phyloP scores from a whole-genome alignment of 1,140 invertebrate species.

The Radopholus similis region DNA sequence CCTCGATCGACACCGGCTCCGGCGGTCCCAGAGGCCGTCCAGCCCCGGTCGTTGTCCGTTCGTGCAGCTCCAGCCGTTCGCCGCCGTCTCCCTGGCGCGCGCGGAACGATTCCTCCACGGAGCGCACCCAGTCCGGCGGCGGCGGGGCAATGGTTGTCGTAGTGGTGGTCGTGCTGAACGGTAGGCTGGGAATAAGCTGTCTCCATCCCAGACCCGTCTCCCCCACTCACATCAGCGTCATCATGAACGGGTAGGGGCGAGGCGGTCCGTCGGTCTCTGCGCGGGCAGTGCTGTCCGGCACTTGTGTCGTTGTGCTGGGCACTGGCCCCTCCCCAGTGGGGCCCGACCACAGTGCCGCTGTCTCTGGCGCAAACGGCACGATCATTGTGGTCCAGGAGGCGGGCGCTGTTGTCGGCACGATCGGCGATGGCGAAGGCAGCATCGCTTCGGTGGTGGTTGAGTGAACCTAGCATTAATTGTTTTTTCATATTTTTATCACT shows the following conservation, averaged over 20 bases:
- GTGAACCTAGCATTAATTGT: no score
- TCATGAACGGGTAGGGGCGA: slow-evolving; percentile 8
- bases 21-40: no score
- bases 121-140: slow-evolving; percentile 29
- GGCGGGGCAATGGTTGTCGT: slow-evolving; percentile 34
- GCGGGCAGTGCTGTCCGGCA: no score
- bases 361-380: not conserved
- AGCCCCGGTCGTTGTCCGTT: no score
- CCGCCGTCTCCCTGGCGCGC: not conserved
- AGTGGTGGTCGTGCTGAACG: slow-evolving; percentile 25
- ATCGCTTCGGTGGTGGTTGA: no score
- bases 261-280: not conserved
- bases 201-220: not conserved
- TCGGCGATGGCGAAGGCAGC: no score
- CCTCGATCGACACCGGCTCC: not conserved
- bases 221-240: slow-evolving; percentile 9
- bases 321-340: not conserved
- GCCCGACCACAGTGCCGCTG: not conserved
- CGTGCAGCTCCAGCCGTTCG: not conserved
- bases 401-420: not conserved
- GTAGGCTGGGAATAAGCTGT: not conserved
- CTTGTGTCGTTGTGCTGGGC: no score
- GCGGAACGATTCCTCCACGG: slow-evolving; percentile 20
- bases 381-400: not conserved
- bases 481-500: no score